phyloP scores from a whole-genome alignment of 1,140 invertebrate species.

The Megalonaias nervosa region DNA sequence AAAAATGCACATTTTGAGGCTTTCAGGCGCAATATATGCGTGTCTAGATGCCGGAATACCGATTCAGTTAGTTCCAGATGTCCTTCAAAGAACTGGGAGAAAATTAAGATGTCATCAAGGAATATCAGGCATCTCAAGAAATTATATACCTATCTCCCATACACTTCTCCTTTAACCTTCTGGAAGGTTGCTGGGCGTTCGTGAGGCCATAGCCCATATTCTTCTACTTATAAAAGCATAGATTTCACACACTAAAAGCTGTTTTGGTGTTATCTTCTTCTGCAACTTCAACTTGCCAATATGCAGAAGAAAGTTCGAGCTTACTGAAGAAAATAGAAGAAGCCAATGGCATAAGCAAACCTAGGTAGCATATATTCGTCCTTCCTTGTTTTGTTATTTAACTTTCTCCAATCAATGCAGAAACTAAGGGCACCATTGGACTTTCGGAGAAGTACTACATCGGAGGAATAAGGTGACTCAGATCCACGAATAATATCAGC shows the following conservation, averaged over 20 bases:
- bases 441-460: conserved; percentile 71
- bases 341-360: conserved; percentile 70
- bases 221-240: conserved; percentile 12
- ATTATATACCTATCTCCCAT: conserved; percentile 1
- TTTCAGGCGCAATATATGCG: conserved; percentile 34
- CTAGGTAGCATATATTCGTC: conserved; percentile 74
- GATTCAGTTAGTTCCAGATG: conserved; percentile 29
- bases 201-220: conserved; percentile 1
- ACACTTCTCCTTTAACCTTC: conserved; percentile 12
- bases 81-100: conserved; percentile 26
- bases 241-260: background rate
- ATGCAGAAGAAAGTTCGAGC: conserved; percentile 66
- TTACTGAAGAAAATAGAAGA: conserved; percentile 43
- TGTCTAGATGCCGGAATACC: conserved; percentile 26
- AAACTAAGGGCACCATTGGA: conserved; percentile 70
- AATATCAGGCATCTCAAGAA: conserved; percentile 24
- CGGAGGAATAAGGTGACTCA: conserved; percentile 17
- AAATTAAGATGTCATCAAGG: conserved; percentile 39
- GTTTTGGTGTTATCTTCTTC: conserved; percentile 3
- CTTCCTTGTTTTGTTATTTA: conserved; percentile 69
- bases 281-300: conserved; percentile 55
- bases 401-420: conserved; percentile 71
- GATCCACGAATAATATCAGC: conserved; percentile 26
- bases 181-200: conserved; percentile 7
- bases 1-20: conserved; percentile 65